A percentile compares a stretch with the other conserved stretches of the same genome.
phyloP scores from a whole-genome alignment of 2,113 vertebrate species.

The Struthio camelus region DNA sequence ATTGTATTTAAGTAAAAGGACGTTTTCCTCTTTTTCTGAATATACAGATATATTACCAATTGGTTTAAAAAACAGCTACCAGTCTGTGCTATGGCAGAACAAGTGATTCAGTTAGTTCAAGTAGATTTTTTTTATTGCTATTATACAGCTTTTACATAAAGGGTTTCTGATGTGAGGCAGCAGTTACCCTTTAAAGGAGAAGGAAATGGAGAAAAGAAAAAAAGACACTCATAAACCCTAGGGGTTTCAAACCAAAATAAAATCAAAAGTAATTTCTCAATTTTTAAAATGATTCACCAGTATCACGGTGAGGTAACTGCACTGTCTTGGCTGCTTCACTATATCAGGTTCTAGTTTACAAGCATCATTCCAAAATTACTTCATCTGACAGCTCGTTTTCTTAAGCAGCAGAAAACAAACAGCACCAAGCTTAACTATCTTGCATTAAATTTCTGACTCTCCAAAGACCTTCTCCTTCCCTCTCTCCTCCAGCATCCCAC shows the following conservation, averaged over 20 bases:
- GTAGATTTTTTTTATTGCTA: background rate
- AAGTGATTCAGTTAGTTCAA: conserved; percentile 3
- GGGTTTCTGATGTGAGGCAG: background rate
- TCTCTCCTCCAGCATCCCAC: background rate
- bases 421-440: background rate
- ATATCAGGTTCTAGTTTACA: background rate
- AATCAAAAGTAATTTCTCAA: background rate
- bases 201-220: background rate
- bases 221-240: background rate
- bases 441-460: background rate
- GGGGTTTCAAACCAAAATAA: conserved; percentile 10
- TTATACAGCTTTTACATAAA: conserved; percentile 16
- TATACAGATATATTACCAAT: background rate
- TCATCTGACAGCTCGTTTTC: background rate
- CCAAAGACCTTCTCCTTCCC: background rate
- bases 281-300: background rate
- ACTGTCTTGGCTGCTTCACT: background rate
- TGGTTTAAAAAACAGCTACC: background rate
- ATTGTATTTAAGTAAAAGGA: background rate
- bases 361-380: background rate
- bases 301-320: background rate
- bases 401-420: background rate
- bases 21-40: background rate
- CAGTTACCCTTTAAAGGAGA: background rate
- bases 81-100: background rate